A percentile compares a stretch with the other conserved stretches of the same genome.
Conservation (phyloP, 1,140 invertebrate genomes). For the Drosophila guanche region DNA sequence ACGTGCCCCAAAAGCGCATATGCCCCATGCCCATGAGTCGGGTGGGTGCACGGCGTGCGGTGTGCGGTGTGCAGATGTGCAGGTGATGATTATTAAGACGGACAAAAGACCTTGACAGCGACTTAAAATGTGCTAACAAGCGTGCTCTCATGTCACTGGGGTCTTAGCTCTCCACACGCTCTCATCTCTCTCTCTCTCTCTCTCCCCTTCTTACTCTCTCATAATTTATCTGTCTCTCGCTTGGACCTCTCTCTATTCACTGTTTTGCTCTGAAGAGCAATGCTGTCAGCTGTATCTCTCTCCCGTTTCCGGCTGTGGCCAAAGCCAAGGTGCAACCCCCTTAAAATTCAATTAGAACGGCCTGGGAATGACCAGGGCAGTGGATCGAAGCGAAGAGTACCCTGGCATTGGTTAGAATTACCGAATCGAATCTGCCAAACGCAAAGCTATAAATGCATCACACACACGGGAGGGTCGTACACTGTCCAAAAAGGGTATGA, state of each 20-base stretch:
- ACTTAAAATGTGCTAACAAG: constrained; percentile 73
- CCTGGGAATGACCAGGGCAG: background rate
- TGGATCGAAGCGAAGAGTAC: too few relatives aligned
- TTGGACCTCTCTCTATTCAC: background rate
- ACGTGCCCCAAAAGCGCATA: constrained; percentile 52
- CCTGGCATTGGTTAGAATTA: too few relatives aligned
- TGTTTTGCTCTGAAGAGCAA: background rate
- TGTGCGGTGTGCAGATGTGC: background rate
- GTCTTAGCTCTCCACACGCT: constrained; percentile 27
- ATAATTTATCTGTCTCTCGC: constrained; percentile 38
- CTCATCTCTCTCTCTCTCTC: background rate
- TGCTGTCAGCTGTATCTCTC: background rate
- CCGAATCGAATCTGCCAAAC: too few relatives aligned
- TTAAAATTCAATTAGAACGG: constrained; percentile 70
- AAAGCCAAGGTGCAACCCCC: constrained; percentile 51
- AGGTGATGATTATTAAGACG: constrained; percentile 52
- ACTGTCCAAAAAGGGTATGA: too few relatives aligned
- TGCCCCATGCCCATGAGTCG: constrained; percentile 26
- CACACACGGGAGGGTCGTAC: too few relatives aligned
- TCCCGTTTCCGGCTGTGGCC: constrained; percentile 44
- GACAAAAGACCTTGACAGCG: constrained; percentile 43
- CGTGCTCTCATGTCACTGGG: constrained; percentile 50
- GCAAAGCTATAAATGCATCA: too few relatives aligned
- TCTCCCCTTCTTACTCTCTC: constrained; percentile 5
- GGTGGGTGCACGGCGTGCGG: background rate